Conservation (phyloP, 2,113 vertebrate species). For the Leptodactylus fuscus region DNA sequence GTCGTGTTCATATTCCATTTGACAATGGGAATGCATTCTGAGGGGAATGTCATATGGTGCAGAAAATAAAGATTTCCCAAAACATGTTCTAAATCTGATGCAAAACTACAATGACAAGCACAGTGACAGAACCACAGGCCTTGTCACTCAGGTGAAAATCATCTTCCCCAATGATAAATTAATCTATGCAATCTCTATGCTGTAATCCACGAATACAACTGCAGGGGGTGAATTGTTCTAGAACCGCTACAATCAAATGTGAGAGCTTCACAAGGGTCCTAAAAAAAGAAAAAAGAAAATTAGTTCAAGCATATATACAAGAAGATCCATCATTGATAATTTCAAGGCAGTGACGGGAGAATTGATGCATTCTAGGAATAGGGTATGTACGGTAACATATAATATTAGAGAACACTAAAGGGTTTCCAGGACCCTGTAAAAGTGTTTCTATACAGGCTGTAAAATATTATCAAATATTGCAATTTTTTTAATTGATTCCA, state of each 20-base stretch:
- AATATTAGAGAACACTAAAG: not conserved
- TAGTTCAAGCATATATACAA: not conserved
- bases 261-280: conserved; percentile 10
- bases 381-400: not conserved
- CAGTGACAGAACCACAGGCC: conserved; percentile 26
- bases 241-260: conserved; percentile 25
- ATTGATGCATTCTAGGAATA: not conserved
- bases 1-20: not conserved
- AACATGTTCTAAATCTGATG: conserved; percentile 9
- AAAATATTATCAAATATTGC: not conserved
- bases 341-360: not conserved
- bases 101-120: conserved; percentile 21
- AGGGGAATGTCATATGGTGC: not conserved
- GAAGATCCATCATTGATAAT: not conserved
- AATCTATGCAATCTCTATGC: conserved; percentile 13
- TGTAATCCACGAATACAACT: conserved; percentile 6
- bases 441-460: not conserved
- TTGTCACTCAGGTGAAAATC: conserved; percentile 22
- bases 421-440: not conserved
- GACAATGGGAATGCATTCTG: not conserved
- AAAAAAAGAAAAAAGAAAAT: not conserved
- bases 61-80: conserved; percentile 13
- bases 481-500: too few species aligned
- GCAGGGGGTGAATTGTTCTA: conserved; percentile 6
- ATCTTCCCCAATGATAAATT: conserved; percentile 6